Conservation (phyloP, 2,888 invertebrate genomes). For the Nephrotoma appendiculata region DNA sequence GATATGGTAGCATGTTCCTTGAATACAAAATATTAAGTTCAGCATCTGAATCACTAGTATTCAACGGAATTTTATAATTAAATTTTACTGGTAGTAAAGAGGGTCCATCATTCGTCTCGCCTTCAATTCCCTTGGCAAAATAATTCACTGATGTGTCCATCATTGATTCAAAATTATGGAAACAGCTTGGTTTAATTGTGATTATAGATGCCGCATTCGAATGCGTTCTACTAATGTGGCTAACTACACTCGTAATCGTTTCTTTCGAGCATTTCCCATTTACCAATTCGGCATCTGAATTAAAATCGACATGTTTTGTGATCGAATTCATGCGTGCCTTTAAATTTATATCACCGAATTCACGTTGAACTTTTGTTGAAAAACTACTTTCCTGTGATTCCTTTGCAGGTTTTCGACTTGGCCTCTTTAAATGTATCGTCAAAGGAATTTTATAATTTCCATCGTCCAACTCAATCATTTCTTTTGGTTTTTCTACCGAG, state of each 20-base stretch:
- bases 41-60: background rate
- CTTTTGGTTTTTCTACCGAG: background rate
- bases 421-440: background rate
- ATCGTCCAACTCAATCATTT: background rate
- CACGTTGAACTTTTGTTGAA: background rate
- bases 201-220: background rate
- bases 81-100: background rate
- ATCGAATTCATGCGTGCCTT: background rate
- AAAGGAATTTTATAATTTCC: background rate
- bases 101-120: background rate
- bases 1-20: background rate
- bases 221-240: background rate
- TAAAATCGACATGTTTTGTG: background rate
- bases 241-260: background rate
- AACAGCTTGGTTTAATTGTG: background rate
- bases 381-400: background rate
- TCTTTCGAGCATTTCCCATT: background rate
- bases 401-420: background rate
- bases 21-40: background rate
- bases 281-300: background rate
- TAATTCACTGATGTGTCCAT: background rate
- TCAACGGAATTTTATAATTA: background rate
- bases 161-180: background rate
- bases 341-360: constrained; percentile 1
- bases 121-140: background rate